Evolutionary conservation across 2,113 vertebrate genomes (phyloP).

Genomic region (Elanus axillaris): DNA sequence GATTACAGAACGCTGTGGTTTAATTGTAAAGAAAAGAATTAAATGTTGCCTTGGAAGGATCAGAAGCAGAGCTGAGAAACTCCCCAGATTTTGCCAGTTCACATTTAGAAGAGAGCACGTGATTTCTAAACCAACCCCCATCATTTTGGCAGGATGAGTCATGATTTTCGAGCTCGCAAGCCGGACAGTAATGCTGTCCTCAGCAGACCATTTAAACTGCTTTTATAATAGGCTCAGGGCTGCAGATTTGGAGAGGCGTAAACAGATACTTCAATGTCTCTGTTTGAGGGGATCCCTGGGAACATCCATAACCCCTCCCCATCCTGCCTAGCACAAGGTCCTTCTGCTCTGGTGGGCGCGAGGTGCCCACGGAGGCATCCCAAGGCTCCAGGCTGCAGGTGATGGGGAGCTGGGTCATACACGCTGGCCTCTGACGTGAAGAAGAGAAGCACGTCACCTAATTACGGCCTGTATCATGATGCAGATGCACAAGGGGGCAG

Average conservation of each 20-base stretch:
- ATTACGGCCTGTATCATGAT: background rate
- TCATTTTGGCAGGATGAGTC: background rate
- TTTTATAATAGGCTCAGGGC: background rate
- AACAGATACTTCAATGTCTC: background rate
- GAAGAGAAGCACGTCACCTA: background rate
- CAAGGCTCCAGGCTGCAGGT: accelerated
- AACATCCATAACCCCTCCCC: accelerated
- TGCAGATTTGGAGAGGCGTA: background rate
- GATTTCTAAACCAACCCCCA: background rate
- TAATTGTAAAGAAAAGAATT: background rate
- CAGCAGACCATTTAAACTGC: background rate
- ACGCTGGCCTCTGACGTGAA: accelerated
- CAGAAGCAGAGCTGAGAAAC: background rate
- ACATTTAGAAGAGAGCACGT: background rate
- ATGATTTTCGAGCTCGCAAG: background rate
- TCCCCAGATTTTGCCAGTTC: background rate
- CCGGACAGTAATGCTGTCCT: background rate
- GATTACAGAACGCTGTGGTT: background rate
- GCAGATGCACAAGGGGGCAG: background rate
- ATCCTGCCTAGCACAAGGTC: background rate
- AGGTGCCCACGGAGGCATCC: accelerated
- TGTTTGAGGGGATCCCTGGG: background rate
- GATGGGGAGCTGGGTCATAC: background rate
- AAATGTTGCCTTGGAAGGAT: background rate
- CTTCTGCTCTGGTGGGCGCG: accelerated